phyloP scores from a whole-genome alignment of 2,113 vertebrate genomes.

The Callocephalon fimbriatum region DNA sequence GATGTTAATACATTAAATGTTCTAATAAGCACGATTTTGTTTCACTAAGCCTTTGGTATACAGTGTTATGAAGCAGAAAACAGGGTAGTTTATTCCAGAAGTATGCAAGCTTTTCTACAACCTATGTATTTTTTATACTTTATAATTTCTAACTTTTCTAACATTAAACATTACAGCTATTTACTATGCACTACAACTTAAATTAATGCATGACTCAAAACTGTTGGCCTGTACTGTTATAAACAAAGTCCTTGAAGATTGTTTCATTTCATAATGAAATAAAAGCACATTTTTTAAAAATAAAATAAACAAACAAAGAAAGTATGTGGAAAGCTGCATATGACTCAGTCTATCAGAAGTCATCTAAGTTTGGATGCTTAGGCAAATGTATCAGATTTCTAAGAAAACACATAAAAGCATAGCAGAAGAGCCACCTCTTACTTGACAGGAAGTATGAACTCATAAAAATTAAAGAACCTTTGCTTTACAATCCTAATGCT shows the following conservation, averaged over 20 bases:
- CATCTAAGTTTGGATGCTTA: neutral
- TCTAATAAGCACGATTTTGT: neutral
- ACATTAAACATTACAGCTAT: neutral
- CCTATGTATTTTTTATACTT: neutral
- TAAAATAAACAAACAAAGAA: neutral
- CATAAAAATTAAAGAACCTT: neutral
- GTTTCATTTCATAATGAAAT: neutral
- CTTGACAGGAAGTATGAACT: neutral
- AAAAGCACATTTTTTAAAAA: neutral
- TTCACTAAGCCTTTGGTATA: neutral
- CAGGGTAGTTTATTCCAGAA: neutral
- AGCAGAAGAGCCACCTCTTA: neutral
- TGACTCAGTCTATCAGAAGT: neutral
- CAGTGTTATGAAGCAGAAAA: neutral
- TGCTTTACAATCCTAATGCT: neutral
- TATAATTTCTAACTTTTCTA: neutral
- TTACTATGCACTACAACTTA: neutral
- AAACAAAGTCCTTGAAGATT: neutral
- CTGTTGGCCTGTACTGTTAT: neutral
- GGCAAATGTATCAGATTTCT: neutral
- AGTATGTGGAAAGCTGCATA: neutral
- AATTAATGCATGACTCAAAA: neutral
- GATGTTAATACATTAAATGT: neutral
- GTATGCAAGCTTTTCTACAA: neutral
- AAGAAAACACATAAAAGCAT: neutral